These are phyloP conservation scores for Sapayoa aenigma DNA, from an alignment of 2,113 vertebrate genomes.

Conservation along the genomic window DNA sequence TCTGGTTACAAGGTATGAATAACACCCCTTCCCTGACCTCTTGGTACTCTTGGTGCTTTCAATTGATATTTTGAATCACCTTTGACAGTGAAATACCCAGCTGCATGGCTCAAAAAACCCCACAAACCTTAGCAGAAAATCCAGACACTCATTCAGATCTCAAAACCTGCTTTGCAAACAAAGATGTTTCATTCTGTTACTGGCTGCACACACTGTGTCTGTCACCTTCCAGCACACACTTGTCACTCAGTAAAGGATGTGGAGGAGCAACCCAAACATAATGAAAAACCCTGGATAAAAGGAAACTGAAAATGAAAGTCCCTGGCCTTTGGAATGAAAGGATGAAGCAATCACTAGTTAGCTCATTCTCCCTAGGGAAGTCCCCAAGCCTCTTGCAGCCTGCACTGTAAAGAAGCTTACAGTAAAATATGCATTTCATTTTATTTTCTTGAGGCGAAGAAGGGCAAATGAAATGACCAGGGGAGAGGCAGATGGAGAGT, in stretches of 20 bases:
- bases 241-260: not conserved
- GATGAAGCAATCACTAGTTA: not conserved
- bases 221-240: not conserved
- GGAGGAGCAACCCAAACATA: not conserved
- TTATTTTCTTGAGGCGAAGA: slow-evolving; percentile 28
- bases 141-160: no score
- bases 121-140: not conserved
- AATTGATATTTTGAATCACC: not conserved
- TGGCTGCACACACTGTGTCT: not conserved
- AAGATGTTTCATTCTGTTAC: not conserved
- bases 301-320: slow-evolving; percentile 47
- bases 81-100: not conserved
- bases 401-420: slow-evolving; percentile 46
- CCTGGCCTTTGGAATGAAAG: slow-evolving; percentile 23
- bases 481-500: not conserved
- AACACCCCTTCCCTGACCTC: not conserved
- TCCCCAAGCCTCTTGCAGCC: not conserved
- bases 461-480: slow-evolving; percentile 24
- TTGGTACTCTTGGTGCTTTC: not conserved
- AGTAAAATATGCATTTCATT: slow-evolving; percentile 2
- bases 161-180: no score
- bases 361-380: not conserved
- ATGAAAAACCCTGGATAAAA: slow-evolving; percentile 14
- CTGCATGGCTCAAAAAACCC: not conserved
- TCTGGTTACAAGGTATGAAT: not conserved